Evolutionary conservation across 1,140 invertebrate genomes (phyloP), one percentile per base, ranked within the genome.

Genomic region (Heterodera schachtii): DNA sequence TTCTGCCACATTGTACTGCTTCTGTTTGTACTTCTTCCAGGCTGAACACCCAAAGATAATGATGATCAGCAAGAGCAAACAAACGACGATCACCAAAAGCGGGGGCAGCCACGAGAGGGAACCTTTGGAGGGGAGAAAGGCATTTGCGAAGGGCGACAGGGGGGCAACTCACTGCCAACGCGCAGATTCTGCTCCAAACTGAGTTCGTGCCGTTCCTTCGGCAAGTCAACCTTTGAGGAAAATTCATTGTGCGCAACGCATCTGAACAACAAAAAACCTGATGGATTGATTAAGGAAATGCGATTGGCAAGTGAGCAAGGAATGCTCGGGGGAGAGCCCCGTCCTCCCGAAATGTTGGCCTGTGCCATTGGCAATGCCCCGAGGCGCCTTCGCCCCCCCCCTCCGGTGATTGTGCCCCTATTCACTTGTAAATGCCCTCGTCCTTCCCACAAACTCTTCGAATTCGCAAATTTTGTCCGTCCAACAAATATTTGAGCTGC

Each of bases 1-100:
- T 76, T 81, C 75, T 31, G 80, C 80, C 47, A 81, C 80, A 21
- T 81, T 81, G 73, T 81, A 81, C 71, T 81, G 80, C 49, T 57
- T 57, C 16, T 73, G 46, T 9, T 77, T 81, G 44, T 77, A 66
- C 41, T 64, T 49, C 43, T 81, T 73, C 43, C 41, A 64, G 16
- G 43, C 49, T 4, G 80, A 73, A 52, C 80, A 81, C 8, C 46
- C 64, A 46, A 60, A 81, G 16, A 81, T 81, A 7, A 64, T 81
- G 49, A 79, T 13, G 13, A 64, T n/a, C 44, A 81, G 41, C 19
- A 81, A 49, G 6, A 81, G 9, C 13, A 81, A 44, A 47, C 71
- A 69, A 41, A 73, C 44, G 44, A 81, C 47, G 41, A 81, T 81
- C n/a, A 81, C 44, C 49, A 81, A 21, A 16, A 81, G 75, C n/a